Evolutionary conservation across 2,888 invertebrate genomes (phyloP).

Genomic region (Maniola hyperantus): DNA sequence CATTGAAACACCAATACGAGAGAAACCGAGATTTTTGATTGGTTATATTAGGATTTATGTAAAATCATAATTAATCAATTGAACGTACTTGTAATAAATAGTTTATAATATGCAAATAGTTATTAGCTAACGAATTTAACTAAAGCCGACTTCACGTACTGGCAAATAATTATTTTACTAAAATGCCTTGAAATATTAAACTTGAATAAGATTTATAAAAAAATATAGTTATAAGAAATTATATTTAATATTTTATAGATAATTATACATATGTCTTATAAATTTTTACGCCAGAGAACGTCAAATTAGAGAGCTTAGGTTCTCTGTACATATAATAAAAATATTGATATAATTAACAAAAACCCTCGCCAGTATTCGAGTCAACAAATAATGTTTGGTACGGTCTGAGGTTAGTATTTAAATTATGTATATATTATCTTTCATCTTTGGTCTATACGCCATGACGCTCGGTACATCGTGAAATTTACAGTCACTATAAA

Average conservation of each 20-base stretch:
- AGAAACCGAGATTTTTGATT: conserved; percentile 52
- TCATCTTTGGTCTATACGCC: conserved; percentile 80
- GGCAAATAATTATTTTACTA: conserved; percentile 10
- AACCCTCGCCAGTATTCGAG: conserved; percentile 51
- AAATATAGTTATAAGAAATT: conserved; percentile 8
- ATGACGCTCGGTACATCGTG: conserved; percentile 73
- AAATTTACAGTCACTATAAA: conserved; percentile 75
- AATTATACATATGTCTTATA: conserved; percentile 2
- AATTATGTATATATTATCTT: conserved; percentile 72
- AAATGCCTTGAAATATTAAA: conserved; percentile 7
- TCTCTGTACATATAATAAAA: conserved; percentile 20
- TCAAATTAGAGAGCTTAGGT: conserved; percentile 23
- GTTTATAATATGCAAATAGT: conserved; percentile 25
- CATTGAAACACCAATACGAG: conserved; percentile 64
- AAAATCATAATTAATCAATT: conserved; percentile 40
- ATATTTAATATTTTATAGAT: conserved; percentile 7
- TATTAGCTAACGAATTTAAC: conserved; percentile 36
- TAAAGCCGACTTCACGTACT: conserved; percentile 33
- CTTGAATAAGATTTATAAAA: conserved; percentile 8
- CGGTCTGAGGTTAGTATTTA: conserved; percentile 79
- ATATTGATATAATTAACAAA: conserved; percentile 21
- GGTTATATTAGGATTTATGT: conserved; percentile 22
- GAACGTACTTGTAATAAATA: conserved; percentile 24
- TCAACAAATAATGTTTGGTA: conserved; percentile 79
- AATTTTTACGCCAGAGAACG: conserved; percentile 13